Conservation (phyloP, 2,888 invertebrate genomes). For the Dinocampus coccinellae region DNA sequence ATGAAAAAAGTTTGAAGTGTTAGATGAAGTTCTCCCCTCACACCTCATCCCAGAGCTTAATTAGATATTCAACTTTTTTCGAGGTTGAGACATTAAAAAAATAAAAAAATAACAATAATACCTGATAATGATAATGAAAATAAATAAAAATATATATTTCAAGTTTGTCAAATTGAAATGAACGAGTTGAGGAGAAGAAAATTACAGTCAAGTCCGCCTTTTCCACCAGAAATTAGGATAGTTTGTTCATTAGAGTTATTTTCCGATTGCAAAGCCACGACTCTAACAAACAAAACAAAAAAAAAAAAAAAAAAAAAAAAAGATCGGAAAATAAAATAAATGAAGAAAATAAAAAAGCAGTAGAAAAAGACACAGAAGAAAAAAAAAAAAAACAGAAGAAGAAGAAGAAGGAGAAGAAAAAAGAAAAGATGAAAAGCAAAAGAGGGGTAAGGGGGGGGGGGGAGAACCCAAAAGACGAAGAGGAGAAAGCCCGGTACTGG, state of each 20-base stretch:
- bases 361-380: no score
- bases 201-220: slow-evolving; percentile 25
- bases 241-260: slow-evolving; percentile 62
- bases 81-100: neutral
- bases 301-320: slow-evolving; percentile 36
- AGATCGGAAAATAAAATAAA: neutral
- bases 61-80: slow-evolving; percentile 17
- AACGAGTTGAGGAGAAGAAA: slow-evolving; percentile 11
- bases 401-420: neutral
- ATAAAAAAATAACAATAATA: no score
- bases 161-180: neutral
- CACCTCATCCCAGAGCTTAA: neutral
- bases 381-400: no score
- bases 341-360: neutral
- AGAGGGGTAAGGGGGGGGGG: neutral
- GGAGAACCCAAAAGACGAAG: neutral
- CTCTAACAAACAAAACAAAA: slow-evolving; percentile 33
- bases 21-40: neutral
- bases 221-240: slow-evolving; percentile 51
- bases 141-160: neutral
- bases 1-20: slow-evolving; percentile 10
- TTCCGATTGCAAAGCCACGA: slow-evolving; percentile 45
- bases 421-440: no score
- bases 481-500: slow-evolving; percentile 37
- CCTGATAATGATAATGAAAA: no score